Base-by-base conservation (phyloP, 2,797 vertebrate genomes). In the Gymnoscopelus microlampas region DNA sequence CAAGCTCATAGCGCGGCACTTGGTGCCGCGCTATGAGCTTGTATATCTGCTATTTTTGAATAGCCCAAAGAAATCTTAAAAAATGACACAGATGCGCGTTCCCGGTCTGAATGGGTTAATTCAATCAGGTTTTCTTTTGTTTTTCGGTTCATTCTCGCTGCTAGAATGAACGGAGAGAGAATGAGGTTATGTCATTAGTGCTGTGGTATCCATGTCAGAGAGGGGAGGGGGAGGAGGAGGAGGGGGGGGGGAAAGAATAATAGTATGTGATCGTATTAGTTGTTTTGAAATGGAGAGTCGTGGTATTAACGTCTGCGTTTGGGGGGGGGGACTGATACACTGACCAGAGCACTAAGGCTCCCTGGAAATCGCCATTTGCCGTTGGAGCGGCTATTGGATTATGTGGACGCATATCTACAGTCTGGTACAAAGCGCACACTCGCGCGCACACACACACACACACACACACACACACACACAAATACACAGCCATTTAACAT, bases 151-250 rank as follows among this genome's bases (percentile, higher is more conserved):
- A 1, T 79, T 84, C 87, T 84, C 71, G 79, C 80, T 80, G 70
- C 86, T 68, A 88, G 88, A 87, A 91, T 90, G 89, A 91, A 90
- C 88, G 89, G 84, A 85, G 80, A 19, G 64, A 80, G 81, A 91
- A 90, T 68, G 79, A 7, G 53, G 82, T 90, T 90, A 90, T 60
- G 70, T 76, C 85, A 89, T 89, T 85, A 89, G 82, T 88, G 84
- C 88, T 88, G 76, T 65, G 78, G 88, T 90, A 88, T 90, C 86
- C 86, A 86, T 88, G 85, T 87, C 89, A 86, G 72, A 85, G 61
- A 87, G 83, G 70, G 19, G 26, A 29, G 26, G 3, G 26, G 26
- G 26, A 29, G 26, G 26, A 29, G 26, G 26, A 2, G 26, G 26
- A 29, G 26, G 26, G 2, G 26, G 26, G 3, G 26, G 26, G 2